Evolutionary conservation across 2,888 invertebrate genomes (phyloP).

Genomic region (Julus scanicus): DNA sequence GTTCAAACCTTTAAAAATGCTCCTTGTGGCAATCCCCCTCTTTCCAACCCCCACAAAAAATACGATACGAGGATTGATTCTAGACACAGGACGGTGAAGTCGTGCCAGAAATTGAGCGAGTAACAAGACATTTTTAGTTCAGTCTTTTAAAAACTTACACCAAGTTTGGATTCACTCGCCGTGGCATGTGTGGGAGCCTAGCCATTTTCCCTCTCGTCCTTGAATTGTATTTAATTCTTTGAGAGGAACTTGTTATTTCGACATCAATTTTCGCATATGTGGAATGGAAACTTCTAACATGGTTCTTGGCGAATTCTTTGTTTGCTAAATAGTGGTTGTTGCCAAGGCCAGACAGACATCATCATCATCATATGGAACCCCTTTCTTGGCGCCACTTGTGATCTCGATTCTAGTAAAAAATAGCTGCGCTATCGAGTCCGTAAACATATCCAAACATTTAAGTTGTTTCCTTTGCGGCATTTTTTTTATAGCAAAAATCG

Average conservation of each 20-base stretch:
- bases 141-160: not conserved
- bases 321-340: not conserved
- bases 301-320: not conserved
- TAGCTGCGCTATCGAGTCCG: not conserved
- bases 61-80: not conserved
- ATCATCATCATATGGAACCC: not conserved
- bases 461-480: not conserved
- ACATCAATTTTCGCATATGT: not conserved
- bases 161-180: slow-evolving; percentile 64
- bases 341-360: not conserved
- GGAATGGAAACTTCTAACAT: no score
- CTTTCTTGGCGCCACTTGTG: not conserved
- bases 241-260: not conserved
- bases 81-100: not conserved
- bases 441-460: no score
- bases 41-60: not conserved
- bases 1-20: not conserved
- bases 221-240: not conserved
- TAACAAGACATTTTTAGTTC: not conserved
- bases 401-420: not conserved
- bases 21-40: not conserved
- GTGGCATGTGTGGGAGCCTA: not conserved
- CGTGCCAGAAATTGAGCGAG: not conserved
- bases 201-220: not conserved
- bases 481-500: no score